These are phyloP conservation scores for Chironomus striatipennis DNA, from an alignment of 1,140 invertebrate genomes.

Conservation along the genomic window DNA sequence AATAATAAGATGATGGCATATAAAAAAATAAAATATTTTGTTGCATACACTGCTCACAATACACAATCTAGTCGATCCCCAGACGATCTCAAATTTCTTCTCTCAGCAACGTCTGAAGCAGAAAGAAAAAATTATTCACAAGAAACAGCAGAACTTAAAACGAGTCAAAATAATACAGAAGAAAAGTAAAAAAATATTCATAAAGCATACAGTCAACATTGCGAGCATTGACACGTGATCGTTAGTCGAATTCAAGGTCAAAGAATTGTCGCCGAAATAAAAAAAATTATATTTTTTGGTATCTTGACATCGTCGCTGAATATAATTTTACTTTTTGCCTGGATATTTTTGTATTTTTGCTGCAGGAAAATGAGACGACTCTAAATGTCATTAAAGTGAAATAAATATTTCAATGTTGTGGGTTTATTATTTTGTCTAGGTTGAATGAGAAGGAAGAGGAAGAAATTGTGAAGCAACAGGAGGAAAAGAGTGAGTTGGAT, in stretches of 20 bases:
- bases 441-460: neutral
- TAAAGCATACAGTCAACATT: conserved; percentile 1
- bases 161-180: no score
- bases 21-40: no score
- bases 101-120: neutral
- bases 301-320: neutral
- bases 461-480: no score
- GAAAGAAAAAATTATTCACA: no score
- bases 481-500: neutral
- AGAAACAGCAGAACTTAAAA: no score
- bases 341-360: neutral
- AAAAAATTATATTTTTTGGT: neutral
- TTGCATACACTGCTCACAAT: no score
- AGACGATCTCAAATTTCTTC: conserved; percentile 1
- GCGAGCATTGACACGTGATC: conserved; percentile 5
- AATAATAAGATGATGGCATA: no score
- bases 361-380: neutral
- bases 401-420: conserved; percentile 4
- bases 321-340: neutral
- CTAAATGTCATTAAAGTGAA: neutral
- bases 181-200: neutral
- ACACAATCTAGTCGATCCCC: neutral
- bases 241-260: neutral
- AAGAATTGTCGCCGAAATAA: neutral
- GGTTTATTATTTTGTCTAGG: neutral